Evolutionary conservation across 35 echinoderm and acorn worm genomes (phyloP), one percentile per base, ranked within the genome.

Genomic region (Anneissia japonica): DNA sequence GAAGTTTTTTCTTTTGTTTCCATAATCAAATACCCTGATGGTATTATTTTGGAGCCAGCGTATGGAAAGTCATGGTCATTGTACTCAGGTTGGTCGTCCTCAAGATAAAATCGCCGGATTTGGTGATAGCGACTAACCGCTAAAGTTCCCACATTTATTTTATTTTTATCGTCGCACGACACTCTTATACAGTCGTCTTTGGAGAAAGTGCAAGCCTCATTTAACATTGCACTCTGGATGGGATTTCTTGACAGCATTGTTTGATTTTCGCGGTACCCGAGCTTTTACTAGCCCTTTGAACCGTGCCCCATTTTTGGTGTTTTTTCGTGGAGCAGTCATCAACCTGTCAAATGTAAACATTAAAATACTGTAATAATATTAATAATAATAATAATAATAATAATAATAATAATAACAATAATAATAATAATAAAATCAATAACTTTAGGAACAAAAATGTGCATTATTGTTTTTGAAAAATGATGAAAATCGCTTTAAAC

Each of bases 41-140:
- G 87, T 7, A 30, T 89, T 1, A 89, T 82, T 43, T 89, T 89
- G 41, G 46, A 87, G 1, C 87, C 79, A 26, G 77, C 56, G 46
- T 51, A 12, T 33, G 78, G 79, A 30, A 89, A 89, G 37, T 89
- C 87, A 6, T 89, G 87, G 38, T 89, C 64, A 26, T 32, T 13
- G 32, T 74, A 89, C 28, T 82, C 41, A 3, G 79, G 79, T 14
- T 23, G 51, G n/a, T 89, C 87, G 3, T 33, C 5, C 0, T 36
- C 51, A 40, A 43, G 87, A 35, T 82, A 89, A 74, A 82, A 35
- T 7, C 37, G 41, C 2, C 36, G 32, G 3, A 88, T 21, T 36
- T 88, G 87, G 31, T 89, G 87, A 41, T 89, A 89, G 3, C 79
- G 0, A 31, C 78, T 87, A 13, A 82, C 87, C 10, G 79, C 87